These are phyloP conservation scores for Vulpes vulpes DNA, from an alignment of 2,113 vertebrate species.

Conservation along the genomic window DNA sequence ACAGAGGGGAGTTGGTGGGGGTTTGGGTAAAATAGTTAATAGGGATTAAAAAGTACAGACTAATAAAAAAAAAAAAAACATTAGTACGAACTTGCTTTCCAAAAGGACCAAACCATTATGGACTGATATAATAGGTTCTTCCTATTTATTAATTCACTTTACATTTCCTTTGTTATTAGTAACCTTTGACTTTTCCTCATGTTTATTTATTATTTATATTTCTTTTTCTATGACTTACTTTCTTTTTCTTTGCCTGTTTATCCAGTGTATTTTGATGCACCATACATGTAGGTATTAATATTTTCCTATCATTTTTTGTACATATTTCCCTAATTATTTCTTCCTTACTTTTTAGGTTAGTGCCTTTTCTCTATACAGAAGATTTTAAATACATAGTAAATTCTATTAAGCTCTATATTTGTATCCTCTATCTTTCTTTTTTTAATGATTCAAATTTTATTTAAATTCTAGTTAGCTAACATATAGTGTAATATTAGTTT, in stretches of 20 bases:
- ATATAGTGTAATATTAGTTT: too few relatives aligned
- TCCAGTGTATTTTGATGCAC: not conserved
- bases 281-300: not conserved
- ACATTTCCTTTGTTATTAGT: slow-evolving; percentile 21
- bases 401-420: not conserved
- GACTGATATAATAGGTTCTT: not conserved
- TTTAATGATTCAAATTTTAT: too few relatives aligned
- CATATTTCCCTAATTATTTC: not conserved
- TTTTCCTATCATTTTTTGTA: not conserved
- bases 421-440: too few relatives aligned
- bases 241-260: not conserved
- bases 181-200: not conserved
- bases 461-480: too few relatives aligned
- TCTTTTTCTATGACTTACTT: slow-evolving; percentile 10
- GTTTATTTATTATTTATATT: slow-evolving; percentile 4
- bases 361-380: not conserved
- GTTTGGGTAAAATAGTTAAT: too few relatives aligned
- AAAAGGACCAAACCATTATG: not conserved
- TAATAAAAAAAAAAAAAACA: not conserved
- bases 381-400: slow-evolving; percentile 9
- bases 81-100: not conserved
- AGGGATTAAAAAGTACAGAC: too few relatives aligned
- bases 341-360: not conserved
- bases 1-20: too few relatives aligned
- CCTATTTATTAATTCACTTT: slow-evolving; percentile 14